Percentiles rank a stretch among this genome's conserved stretches.
Evolutionary conservation across 2,797 vertebrate genomes (phyloP).

Genomic region (Pipistrellus kuhlii): DNA sequence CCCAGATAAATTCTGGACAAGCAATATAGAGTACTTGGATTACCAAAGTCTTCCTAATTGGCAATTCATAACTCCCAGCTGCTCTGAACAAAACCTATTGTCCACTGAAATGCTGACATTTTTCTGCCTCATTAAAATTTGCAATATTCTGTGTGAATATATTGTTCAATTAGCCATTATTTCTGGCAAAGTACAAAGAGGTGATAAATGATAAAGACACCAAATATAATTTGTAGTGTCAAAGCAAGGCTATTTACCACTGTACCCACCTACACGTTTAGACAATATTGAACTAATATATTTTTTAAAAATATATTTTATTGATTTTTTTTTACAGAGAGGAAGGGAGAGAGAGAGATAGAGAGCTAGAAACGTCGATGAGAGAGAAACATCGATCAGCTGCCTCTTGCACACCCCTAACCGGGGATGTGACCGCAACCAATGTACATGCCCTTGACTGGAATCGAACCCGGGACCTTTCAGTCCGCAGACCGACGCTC

Average conservation of each 20-base stretch:
- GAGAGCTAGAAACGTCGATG: no score
- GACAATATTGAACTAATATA: neutral
- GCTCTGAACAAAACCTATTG: constrained; percentile 63
- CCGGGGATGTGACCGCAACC: no score
- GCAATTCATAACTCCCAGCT: constrained; percentile 62
- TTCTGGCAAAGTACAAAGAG: constrained; percentile 45
- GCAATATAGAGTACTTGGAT: constrained; percentile 39
- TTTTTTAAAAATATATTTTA: no score
- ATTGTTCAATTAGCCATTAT: constrained; percentile 74
- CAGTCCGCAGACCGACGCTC: no score
- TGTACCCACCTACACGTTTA: neutral
- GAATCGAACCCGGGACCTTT: no score
- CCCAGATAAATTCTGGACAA: constrained; percentile 63
- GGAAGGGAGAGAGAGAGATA: no score
- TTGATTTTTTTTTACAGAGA: no score
- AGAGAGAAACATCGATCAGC: no score
- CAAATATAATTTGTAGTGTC: neutral
- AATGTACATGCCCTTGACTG: no score
- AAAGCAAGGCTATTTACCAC: constrained; percentile 7
- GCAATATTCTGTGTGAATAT: constrained; percentile 64
- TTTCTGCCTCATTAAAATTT: constrained; percentile 79
- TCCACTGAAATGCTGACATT: constrained; percentile 72
- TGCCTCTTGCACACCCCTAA: no score
- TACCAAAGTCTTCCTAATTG: constrained; percentile 70
- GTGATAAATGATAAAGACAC: constrained; percentile 61